A percentile compares a stretch with the other conserved stretches of the same genome.
Conservation (phyloP, 1,140 invertebrate genomes). For the Ylistrum balloti region DNA sequence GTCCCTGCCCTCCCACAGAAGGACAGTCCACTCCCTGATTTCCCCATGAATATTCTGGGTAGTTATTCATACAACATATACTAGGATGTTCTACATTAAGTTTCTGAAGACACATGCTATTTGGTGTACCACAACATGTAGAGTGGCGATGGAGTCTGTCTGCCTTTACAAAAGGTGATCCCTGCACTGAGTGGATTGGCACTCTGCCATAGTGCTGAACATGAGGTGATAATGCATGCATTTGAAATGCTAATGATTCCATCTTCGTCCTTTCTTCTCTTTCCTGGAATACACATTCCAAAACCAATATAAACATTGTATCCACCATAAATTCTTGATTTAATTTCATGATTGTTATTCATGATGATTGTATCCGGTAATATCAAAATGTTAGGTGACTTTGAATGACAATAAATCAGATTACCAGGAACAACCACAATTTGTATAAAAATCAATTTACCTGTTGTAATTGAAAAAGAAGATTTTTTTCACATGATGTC, state of each 20-base stretch:
- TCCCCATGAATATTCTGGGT: background rate
- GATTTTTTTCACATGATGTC: background rate
- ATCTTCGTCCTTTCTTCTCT: background rate
- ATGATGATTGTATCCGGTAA: no score
- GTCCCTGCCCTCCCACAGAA: background rate
- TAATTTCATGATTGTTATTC: no score
- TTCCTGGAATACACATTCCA: no score
- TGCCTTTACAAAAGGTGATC: background rate
- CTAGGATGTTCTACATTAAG: background rate
- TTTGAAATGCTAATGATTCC: background rate
- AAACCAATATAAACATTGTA: no score
- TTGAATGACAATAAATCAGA: no score
- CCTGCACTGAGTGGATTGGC: background rate
- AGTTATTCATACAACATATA: background rate
- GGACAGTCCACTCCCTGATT: background rate
- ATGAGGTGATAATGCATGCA: background rate
- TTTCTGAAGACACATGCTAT: background rate
- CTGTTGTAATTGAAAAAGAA: conserved; percentile 12
- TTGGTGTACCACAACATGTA: background rate
- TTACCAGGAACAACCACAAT: no score
- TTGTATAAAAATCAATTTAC: background rate
- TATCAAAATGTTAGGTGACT: no score
- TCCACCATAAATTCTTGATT: no score
- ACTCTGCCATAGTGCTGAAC: background rate
- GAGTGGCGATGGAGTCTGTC: background rate